These are phyloP conservation scores for Ammodytes dubius DNA, from an alignment of 2,113 vertebrate genomes.

Conservation along the genomic window DNA sequence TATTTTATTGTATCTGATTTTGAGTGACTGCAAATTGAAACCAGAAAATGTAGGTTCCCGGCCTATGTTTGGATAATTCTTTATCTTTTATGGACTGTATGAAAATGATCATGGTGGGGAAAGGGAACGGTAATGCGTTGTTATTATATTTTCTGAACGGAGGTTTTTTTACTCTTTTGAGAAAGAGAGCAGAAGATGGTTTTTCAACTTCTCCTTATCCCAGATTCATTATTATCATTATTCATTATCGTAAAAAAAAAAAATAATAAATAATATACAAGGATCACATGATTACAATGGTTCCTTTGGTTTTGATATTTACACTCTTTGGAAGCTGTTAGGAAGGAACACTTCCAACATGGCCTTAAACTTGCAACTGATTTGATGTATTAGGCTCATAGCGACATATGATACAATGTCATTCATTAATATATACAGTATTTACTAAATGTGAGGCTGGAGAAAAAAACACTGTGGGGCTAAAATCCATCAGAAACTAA, in stretches of 20 bases:
- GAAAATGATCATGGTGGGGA: not conserved
- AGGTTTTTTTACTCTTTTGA: not conserved
- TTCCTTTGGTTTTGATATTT: not conserved
- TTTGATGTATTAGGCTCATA: not conserved
- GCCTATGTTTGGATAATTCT: not conserved
- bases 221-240: not conserved
- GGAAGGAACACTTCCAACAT: not conserved
- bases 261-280: not conserved
- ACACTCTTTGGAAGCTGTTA: not conserved
- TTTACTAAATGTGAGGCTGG: not conserved
- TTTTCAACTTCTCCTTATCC: not conserved
- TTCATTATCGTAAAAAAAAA: not conserved
- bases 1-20: constrained; percentile 25
- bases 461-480: not conserved
- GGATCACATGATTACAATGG: too few relatives aligned
- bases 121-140: not conserved
- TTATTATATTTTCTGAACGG: not conserved
- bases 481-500: not conserved
- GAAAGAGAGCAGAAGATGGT: not conserved
- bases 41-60: constrained; percentile 3
- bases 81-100: not conserved
- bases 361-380: not conserved
- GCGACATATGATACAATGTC: not conserved
- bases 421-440: not conserved
- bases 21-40: constrained; percentile 4